Evolutionary conservation across 2,113 vertebrate species (phyloP).

Genomic region (Siphamia tubifer): DNA sequence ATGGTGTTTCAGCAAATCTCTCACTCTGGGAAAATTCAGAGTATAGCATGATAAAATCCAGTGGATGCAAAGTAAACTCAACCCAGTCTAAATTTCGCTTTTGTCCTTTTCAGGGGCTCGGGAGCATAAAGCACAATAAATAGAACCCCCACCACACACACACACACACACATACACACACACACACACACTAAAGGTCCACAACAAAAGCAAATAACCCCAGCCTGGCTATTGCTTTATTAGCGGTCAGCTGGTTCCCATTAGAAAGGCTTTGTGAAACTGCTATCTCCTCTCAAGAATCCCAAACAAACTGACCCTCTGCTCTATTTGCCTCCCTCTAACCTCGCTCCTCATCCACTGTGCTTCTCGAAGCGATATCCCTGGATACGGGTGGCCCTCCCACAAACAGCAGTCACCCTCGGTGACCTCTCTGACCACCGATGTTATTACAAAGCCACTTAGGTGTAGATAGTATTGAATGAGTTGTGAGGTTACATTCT

Average conservation of each 20-base stretch:
- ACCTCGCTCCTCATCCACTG: constrained; percentile 35
- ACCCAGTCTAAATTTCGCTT: constrained; percentile 29
- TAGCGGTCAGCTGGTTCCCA: constrained; percentile 74
- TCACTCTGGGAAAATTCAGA: constrained; percentile 54
- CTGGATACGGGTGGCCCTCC: constrained; percentile 23
- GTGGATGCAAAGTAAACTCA: constrained; percentile 43
- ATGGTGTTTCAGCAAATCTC: constrained; percentile 43
- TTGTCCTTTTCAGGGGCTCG: constrained; percentile 42
- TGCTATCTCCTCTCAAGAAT: constrained; percentile 72
- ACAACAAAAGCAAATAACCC: constrained; percentile 71
- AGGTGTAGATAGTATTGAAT: not conserved
- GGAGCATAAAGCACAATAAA: constrained; percentile 73
- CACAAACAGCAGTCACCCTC: constrained; percentile 19
- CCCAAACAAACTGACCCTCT: constrained; percentile 69
- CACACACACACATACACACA: too few relatives aligned
- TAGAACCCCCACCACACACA: constrained; percentile 43
- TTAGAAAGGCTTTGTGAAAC: constrained; percentile 77
- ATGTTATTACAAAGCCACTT: constrained; percentile 16
- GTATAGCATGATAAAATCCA: constrained; percentile 10
- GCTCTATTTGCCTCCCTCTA: constrained; percentile 59
- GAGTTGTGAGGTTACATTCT: not conserved
- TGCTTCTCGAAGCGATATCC: constrained; percentile 44
- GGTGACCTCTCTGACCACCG: constrained; percentile 32
- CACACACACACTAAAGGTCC: constrained; percentile 51
- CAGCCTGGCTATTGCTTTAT: constrained; percentile 56